A percentile compares a stretch with the other conserved stretches of the same genome.
Evolutionary conservation across 2,113 vertebrate species (phyloP).

Genomic region (Campylomormyrus numenius): DNA sequence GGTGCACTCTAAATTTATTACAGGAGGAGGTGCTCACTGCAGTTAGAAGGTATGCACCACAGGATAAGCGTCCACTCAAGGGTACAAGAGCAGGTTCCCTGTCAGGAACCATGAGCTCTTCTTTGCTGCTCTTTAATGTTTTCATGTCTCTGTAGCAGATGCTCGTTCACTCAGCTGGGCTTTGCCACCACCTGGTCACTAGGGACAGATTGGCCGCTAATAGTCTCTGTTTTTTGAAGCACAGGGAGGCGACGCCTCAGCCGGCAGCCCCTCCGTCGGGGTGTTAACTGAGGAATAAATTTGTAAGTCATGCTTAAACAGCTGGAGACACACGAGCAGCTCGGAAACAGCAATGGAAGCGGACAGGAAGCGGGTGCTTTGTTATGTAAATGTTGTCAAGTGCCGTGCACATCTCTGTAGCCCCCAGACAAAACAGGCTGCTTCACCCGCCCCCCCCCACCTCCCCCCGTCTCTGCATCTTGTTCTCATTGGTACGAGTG

Average conservation of each 20-base stretch:
- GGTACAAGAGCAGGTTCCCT: background rate
- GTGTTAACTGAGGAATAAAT: slow-evolving; percentile 15
- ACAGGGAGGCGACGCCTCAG: background rate
- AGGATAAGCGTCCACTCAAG: background rate
- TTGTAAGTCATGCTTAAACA: slow-evolving; percentile 40
- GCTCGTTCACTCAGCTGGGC: background rate
- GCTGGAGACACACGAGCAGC: slow-evolving; percentile 7
- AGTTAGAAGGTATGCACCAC: background rate
- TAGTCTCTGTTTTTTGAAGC: background rate
- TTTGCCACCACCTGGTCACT: background rate
- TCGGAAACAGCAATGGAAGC: slow-evolving; percentile 35
- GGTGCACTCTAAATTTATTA: background rate
- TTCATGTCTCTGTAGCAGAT: background rate
- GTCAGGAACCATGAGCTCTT: background rate
- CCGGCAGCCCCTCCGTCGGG: background rate
- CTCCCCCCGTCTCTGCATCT: slow-evolving; percentile 37
- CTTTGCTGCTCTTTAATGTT: background rate
- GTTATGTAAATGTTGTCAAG: slow-evolving; percentile 54
- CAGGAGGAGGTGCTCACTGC: background rate
- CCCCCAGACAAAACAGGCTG: slow-evolving; percentile 49
- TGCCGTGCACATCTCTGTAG: slow-evolving; percentile 42
- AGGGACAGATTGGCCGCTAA: background rate
- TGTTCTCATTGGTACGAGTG: slow-evolving; percentile 41
- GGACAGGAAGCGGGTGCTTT: slow-evolving; percentile 43
- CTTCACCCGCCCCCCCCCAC: slow-evolving; percentile 29